These are phyloP conservation scores for Tipula vernalis DNA, from an alignment of 2,888 invertebrate species.

Conservation along the genomic window DNA sequence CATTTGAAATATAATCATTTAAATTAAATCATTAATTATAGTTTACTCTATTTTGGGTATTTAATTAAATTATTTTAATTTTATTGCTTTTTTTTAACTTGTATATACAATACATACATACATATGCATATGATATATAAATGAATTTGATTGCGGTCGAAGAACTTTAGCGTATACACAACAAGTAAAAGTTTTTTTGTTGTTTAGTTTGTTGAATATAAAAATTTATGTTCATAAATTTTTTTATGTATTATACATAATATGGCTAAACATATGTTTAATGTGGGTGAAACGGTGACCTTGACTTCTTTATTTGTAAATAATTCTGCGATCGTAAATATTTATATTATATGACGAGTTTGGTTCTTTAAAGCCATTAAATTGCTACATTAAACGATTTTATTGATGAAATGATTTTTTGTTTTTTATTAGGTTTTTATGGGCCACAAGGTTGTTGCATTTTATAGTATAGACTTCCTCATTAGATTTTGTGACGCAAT, in stretches of 20 bases:
- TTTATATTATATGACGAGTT: neutral
- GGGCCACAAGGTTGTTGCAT: neutral
- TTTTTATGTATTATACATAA: neutral
- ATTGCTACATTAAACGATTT: neutral
- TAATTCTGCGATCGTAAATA: neutral
- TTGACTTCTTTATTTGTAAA: neutral
- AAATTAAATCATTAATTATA: neutral
- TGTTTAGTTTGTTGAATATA: neutral
- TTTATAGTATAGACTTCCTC: neutral
- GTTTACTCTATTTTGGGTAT: neutral
- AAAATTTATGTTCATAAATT: neutral
- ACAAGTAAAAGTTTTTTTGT: neutral
- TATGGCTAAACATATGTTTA: neutral
- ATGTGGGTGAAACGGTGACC: neutral
- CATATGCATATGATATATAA: neutral
- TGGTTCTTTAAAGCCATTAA: neutral
- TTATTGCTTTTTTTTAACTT: neutral
- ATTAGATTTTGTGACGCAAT: neutral
- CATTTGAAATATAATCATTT: neutral
- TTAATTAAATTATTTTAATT: neutral
- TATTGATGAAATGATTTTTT: neutral
- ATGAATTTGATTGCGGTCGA: neutral
- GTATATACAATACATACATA: neutral
- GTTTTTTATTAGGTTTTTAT: neutral
- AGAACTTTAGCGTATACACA: neutral